Percentiles rank a stretch among this genome's conserved stretches.
These are phyloP conservation scores for Exephanes ischioxanthus DNA, from an alignment of 2,888 invertebrate species.

Conservation along the genomic window DNA sequence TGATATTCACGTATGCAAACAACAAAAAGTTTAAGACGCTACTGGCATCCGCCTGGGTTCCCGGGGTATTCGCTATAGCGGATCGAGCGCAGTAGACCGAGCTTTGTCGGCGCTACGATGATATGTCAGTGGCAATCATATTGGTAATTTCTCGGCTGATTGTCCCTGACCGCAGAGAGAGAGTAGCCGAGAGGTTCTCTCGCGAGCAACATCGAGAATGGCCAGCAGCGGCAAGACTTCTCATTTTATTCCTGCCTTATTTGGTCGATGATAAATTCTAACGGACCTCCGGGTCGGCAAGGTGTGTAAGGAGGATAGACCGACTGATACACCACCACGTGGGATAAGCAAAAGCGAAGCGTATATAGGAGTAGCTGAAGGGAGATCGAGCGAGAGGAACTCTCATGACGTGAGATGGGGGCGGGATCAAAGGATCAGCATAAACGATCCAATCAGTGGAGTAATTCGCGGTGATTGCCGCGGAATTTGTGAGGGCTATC, in stretches of 20 bases:
- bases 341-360: slow-evolving; percentile 8
- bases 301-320: slow-evolving; percentile 35
- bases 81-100: slow-evolving; percentile 57
- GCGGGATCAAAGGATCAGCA: slow-evolving; percentile 83
- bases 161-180: slow-evolving; percentile 83
- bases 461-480: slow-evolving; percentile 84
- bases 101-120: slow-evolving; percentile 81
- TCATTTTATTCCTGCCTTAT: slow-evolving; percentile 83
- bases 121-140: slow-evolving; percentile 85
- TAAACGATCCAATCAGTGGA: slow-evolving; percentile 85
- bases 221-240: slow-evolving; percentile 69
- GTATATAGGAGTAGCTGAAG: slow-evolving; percentile 17
- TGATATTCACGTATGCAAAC: slow-evolving; percentile 61
- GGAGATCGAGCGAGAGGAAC: slow-evolving; percentile 33
- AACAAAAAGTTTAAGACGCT: slow-evolving; percentile 47
- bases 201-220: slow-evolving; percentile 72
- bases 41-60: neutral
- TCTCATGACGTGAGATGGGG: slow-evolving; percentile 62
- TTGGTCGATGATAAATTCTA: slow-evolving; percentile 83
- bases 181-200: slow-evolving; percentile 51
- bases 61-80: slow-evolving; percentile 16
- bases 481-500: slow-evolving; percentile 80
- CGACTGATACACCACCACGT: slow-evolving; percentile 4
- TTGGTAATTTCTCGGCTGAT: slow-evolving; percentile 84
- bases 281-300: slow-evolving; percentile 71